These are phyloP conservation scores for Podabrus alpinus DNA, from an alignment of 2,888 invertebrate species.

Conservation along the genomic window DNA sequence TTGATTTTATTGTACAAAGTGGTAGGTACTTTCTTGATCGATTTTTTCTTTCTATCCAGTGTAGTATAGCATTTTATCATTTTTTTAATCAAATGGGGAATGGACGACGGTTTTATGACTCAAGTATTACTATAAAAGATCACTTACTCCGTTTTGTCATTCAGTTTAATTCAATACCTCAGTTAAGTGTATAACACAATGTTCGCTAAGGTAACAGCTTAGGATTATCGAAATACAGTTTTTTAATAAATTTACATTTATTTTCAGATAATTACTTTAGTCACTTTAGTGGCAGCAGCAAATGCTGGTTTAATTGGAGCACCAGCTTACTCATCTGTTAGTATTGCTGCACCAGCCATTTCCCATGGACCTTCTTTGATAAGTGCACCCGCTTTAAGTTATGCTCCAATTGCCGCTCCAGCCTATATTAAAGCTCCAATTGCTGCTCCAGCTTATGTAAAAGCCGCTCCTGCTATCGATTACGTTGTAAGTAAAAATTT, in stretches of 20 bases:
- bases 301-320: slow-evolving; percentile 57
- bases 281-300: slow-evolving; percentile 53
- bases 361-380: slow-evolving; percentile 31
- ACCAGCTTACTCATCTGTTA: slow-evolving; percentile 42
- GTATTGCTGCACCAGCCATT: slow-evolving; percentile 20
- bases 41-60: slow-evolving; percentile 15
- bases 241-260: background rate
- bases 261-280: slow-evolving; percentile 48
- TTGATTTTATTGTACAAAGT: slow-evolving; percentile 26
- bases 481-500: slow-evolving; percentile 41
- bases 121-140: slow-evolving; percentile 43
- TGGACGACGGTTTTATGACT: slow-evolving; percentile 35
- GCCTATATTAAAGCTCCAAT: slow-evolving; percentile 36
- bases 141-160: slow-evolving; percentile 31
- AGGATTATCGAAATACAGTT: background rate
- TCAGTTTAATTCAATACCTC: slow-evolving; percentile 43
- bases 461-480: slow-evolving; percentile 45
- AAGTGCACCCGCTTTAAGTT: slow-evolving; percentile 12
- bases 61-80: slow-evolving; percentile 30
- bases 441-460: slow-evolving; percentile 40
- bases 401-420: slow-evolving; percentile 24
- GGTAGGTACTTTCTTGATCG: slow-evolving; percentile 27
- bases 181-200: slow-evolving; percentile 39
- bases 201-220: slow-evolving; percentile 43
- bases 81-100: slow-evolving; percentile 37